Base-by-base conservation (phyloP, 1,140 invertebrate species). In the Drusus annulatus region DNA sequence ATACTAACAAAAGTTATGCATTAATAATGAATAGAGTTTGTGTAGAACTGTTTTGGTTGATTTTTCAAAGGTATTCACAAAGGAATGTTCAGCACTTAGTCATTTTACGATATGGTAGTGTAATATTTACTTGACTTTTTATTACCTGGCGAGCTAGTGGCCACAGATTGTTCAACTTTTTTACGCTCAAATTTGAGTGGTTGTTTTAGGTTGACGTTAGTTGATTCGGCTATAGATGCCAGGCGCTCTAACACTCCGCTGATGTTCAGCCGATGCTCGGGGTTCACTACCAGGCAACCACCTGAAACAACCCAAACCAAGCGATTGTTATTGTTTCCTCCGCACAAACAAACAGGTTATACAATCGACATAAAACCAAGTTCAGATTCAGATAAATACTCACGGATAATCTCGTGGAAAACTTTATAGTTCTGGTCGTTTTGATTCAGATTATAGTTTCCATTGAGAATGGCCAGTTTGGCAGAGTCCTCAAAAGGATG, bases 401-500 rank as follows among this genome's bases (percentile, higher is more conserved):
- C 91, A 96, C 95, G 91, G 81, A 99, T 97, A 62, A 99, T 92
- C 84, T 97, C 95, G 90, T 98, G 94, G 86, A 98, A 96, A 86
- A 96, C 95, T 76, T 93, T 91, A 86, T 95, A 95, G 83, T 93
- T 92, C 76, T 93, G 92, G 89, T 98, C 96, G 76, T 92, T 92
- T 17, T 93, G 92, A 79, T 98, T 94, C 62, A 98, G 92, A 62
- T 91, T 93, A 88, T 96, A 99, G 86, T 99, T 99, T 80, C 95
- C 98, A 91, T 99, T 99, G 7, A 99, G 91, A 83, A 99, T 99
- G 28, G 95, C 93, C 80, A 99, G 88, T 88, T 99, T 99, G 50
- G 98, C 98, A 78, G 93, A 93, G 90, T 99, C 99, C 86, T 99
- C 97, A 89, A 98, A 99, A 10, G 99, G 99, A 92, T 99, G 99